These are phyloP conservation scores for Amazonetta brasiliensis DNA, from an alignment of 2,797 vertebrate genomes.

Conservation along the genomic window DNA sequence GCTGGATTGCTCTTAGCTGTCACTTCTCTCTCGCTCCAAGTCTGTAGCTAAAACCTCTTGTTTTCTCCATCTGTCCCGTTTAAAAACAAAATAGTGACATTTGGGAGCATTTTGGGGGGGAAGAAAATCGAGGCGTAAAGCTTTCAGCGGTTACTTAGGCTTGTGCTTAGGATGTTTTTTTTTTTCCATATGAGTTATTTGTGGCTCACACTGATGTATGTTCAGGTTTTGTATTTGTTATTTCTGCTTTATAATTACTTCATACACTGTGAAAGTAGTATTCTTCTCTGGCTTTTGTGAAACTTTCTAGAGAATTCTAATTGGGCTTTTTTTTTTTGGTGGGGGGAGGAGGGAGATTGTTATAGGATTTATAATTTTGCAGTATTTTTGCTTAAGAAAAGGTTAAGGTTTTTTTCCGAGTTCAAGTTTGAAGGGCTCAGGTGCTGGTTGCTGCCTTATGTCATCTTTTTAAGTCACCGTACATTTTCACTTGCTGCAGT, in stretches of 20 bases:
- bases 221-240: neutral
- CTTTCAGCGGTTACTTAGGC: neutral
- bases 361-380: neutral
- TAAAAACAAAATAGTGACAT: neutral
- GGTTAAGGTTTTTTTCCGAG: neutral
- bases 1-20: neutral
- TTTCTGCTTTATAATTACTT: neutral
- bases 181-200: neutral
- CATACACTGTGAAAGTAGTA: neutral
- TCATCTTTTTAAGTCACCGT: neutral
- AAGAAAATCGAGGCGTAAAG: neutral
- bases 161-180: neutral
- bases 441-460: neutral
- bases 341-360: neutral
- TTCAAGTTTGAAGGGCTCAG: neutral
- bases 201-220: fast-evolving
- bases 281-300: neutral
- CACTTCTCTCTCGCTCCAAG: neutral
- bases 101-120: neutral
- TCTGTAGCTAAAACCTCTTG: neutral
- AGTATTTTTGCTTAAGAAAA: neutral
- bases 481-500: neutral
- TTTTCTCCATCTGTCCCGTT: neutral
- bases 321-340: neutral
- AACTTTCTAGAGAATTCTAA: neutral